phyloP scores from a whole-genome alignment of 1,140 invertebrate species.

The Scaptomyza montana region DNA sequence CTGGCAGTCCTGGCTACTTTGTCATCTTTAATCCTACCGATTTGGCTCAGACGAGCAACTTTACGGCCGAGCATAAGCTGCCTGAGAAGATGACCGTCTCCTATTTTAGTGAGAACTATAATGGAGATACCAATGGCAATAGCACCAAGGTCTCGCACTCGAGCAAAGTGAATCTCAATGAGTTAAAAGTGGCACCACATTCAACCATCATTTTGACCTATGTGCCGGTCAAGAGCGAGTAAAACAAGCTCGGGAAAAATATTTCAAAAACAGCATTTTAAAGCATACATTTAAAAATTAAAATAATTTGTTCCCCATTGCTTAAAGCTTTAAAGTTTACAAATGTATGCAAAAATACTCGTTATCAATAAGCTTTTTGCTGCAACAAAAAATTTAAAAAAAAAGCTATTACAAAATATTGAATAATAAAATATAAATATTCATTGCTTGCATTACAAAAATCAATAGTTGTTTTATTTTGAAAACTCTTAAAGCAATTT shows the following conservation, averaged over 20 bases:
- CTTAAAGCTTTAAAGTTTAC: neutral
- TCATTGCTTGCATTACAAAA: conserved; percentile 58
- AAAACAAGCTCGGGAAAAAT: conserved; percentile 24
- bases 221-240: conserved; percentile 78
- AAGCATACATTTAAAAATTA: neutral
- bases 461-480: conserved; percentile 5
- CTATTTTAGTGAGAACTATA: conserved; percentile 85
- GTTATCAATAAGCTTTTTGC: neutral
- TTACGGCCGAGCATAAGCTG: conserved; percentile 83
- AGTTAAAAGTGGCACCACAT: conserved; percentile 80
- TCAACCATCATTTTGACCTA: conserved; percentile 85
- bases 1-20: conserved; percentile 88
- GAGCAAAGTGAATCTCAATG: conserved; percentile 52
- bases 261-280: conserved; percentile 3
- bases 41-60: conserved; percentile 84
- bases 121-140: conserved; percentile 63
- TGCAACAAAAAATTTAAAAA: no score
- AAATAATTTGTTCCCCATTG: neutral
- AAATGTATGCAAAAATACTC: conserved; percentile 39
- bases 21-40: conserved; percentile 87
- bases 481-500: neutral
- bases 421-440: conserved; percentile 38
- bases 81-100: conserved; percentile 86
- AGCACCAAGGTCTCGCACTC: conserved; percentile 79
- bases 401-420: conserved; percentile 33